Base-by-base conservation (phyloP, 2,888 invertebrate species). In the Thymelicus lineola region DNA sequence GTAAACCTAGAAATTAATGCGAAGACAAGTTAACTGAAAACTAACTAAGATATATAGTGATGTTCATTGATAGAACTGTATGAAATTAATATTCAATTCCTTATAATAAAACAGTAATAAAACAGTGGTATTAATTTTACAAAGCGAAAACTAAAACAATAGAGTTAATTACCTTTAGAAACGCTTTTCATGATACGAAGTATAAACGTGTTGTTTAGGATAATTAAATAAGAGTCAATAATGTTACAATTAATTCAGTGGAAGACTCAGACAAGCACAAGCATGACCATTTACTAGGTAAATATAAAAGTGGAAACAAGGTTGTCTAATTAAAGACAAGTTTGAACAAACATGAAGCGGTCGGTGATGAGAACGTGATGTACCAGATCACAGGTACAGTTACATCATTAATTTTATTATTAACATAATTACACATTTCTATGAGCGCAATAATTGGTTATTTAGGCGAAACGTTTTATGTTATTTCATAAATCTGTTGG, bases 401-500 rank as follows among this genome's bases (percentile, higher is more conserved):
- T 73, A 73, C 70, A 63, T 68, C 65, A 72, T 73, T 73, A 72
- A 68, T 38, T 62, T 68, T 48, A 75, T 74, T 76, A 75, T 76
- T 76, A 74, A 75, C 77, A 78, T 79, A 79, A 79, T 80, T 79
- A 79, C 76, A 81, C 67, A 74, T 77, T 76, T 75, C 77, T 74
- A 71, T 72, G 77, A 78, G 77, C 75, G 72, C 76, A 78, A 80
- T 82, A 81, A 83, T 79, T 82, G 78, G 77, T 77, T 78, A 77
- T 79, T 79, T 76, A 82, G 72, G 83, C 80, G 78, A 78, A 82
- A 80, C 77, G 76, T 81, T 87, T 86, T 85, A 86, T 86, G 83
- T 81, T 78, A 82, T 82, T 86, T 81, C 79, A 84, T 86, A 86
- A 85, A 87, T 84, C 83, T 82, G 78, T 80, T 82, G 77, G 78